phyloP scores from a whole-genome alignment of 2,888 invertebrate species.

The Aleiodes alternator region DNA sequence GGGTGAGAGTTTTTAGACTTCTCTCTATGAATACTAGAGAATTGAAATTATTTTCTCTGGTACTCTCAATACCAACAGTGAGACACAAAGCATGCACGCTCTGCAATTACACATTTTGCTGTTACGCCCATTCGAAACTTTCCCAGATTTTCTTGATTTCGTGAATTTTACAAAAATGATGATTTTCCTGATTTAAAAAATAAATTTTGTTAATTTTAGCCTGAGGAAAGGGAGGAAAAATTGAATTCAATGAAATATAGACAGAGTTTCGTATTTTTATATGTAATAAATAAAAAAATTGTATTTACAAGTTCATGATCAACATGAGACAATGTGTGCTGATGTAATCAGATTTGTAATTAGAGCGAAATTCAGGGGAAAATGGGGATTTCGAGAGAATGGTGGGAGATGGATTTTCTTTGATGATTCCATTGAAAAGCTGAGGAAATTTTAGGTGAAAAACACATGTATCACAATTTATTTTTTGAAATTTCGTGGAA shows the following conservation, averaged over 20 bases:
- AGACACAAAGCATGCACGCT: conserved; percentile 38
- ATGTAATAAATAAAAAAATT: conserved; percentile 55
- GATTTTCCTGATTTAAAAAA: too few species aligned
- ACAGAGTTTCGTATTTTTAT: conserved; percentile 29
- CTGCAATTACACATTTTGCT: neutral
- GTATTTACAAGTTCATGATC: neutral
- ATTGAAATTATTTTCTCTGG: conserved; percentile 61
- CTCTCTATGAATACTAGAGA: conserved; percentile 60
- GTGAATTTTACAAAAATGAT: neutral
- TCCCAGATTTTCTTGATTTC: neutral
- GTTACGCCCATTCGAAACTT: neutral
- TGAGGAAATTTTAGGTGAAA: too few species aligned
- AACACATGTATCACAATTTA: too few species aligned
- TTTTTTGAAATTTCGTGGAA: too few species aligned
- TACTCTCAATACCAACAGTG: conserved; percentile 58
- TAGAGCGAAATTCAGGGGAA: neutral
- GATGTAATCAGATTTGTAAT: neutral
- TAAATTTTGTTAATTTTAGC: too few species aligned
- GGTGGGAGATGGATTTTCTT: too few species aligned
- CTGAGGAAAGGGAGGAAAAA: neutral
- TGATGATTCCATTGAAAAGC: too few species aligned
- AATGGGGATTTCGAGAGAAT: too few species aligned
- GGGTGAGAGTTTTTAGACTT: conserved; percentile 61
- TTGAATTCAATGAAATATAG: conserved; percentile 19
- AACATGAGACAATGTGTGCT: neutral